Percentiles rank a stretch among this genome's conserved stretches.
These are phyloP conservation scores for Hypomecis atomaria DNA, from an alignment of 2,888 invertebrate species.

Conservation along the genomic window DNA sequence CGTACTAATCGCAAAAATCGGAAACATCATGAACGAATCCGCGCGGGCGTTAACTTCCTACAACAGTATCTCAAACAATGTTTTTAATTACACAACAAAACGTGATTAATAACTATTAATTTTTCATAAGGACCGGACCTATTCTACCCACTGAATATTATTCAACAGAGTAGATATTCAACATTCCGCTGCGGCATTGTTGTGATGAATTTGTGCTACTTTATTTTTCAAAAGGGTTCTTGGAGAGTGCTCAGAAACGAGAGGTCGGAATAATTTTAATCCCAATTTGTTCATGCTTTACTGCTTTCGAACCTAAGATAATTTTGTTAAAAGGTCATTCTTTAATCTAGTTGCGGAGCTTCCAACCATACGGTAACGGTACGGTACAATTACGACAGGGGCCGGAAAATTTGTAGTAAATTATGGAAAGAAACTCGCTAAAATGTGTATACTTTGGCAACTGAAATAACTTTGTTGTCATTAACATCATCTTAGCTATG, in stretches of 20 bases:
- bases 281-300: slow-evolving; percentile 11
- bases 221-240: slow-evolving; percentile 26
- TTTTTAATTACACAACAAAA: slow-evolving; percentile 22
- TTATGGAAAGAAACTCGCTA: neutral
- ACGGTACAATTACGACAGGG: too few species aligned
- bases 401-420: slow-evolving; percentile 3
- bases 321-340: slow-evolving; percentile 16
- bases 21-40: neutral
- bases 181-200: slow-evolving; percentile 22
- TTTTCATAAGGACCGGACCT: slow-evolving; percentile 13
- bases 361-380: slow-evolving; percentile 8
- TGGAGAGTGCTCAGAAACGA: slow-evolving; percentile 10
- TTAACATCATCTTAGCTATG: too few species aligned
- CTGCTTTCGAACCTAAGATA: slow-evolving; percentile 13
- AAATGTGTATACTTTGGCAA: neutral
- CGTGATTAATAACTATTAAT: slow-evolving; percentile 15
- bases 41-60: slow-evolving; percentile 6
- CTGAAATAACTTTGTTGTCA: neutral
- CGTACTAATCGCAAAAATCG: neutral
- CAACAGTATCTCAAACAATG: slow-evolving; percentile 17
- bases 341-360: slow-evolving; percentile 17
- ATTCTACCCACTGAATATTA: slow-evolving; percentile 21
- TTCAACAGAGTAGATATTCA: slow-evolving; percentile 10
- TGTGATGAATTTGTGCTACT: slow-evolving; percentile 21
- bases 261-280: slow-evolving; percentile 15